A percentile compares a stretch with the other conserved stretches of the same genome.
These are phyloP conservation scores for Temnothorax unifasciatus DNA, from an alignment of 2,888 invertebrate genomes.

Conservation along the genomic window DNA sequence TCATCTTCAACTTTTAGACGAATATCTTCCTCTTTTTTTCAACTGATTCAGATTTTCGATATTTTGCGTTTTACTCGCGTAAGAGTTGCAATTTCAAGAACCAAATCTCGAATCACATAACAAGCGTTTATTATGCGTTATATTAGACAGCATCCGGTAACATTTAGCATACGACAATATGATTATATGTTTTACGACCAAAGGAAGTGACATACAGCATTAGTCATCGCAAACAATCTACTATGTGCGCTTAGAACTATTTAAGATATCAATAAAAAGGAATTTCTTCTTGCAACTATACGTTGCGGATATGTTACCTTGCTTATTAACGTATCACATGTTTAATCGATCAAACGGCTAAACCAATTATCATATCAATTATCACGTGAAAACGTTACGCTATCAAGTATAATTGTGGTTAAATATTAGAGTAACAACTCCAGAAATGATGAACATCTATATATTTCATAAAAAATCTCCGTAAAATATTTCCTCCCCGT, in stretches of 20 bases:
- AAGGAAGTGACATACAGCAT: background rate
- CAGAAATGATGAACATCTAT: background rate
- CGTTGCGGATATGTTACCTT: background rate
- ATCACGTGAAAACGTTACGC: background rate
- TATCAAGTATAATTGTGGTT: conserved; percentile 4
- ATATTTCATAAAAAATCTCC: background rate
- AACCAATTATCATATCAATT: background rate
- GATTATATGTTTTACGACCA: background rate
- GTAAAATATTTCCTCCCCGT: too few relatives aligned
- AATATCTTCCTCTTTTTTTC: background rate
- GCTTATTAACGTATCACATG: background rate
- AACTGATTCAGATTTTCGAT: background rate
- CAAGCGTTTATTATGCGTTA: background rate
- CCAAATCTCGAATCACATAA: background rate
- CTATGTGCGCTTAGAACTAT: background rate
- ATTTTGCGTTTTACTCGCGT: background rate
- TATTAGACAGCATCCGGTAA: background rate
- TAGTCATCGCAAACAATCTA: background rate
- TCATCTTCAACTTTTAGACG: background rate
- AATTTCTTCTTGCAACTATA: background rate
- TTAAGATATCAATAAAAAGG: background rate
- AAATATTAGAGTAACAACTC: background rate
- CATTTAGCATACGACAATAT: background rate
- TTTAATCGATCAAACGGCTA: background rate
- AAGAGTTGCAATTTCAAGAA: background rate